Percentiles rank a stretch among this genome's conserved stretches.
Conservation (phyloP, 1,140 invertebrate genomes). For the Drosophila equinoxialis region DNA sequence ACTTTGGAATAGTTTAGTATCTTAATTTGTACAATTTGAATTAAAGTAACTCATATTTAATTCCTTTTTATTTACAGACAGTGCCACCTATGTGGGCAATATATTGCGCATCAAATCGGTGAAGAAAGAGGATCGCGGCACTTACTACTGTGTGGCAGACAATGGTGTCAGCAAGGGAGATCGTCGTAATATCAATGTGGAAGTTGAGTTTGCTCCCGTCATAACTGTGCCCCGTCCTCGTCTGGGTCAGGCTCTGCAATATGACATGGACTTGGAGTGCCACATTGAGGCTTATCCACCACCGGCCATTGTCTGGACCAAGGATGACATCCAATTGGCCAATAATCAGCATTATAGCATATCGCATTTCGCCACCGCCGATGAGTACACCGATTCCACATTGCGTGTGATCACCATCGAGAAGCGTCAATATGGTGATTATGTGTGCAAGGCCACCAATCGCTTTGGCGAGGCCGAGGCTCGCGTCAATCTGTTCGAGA, state of each 20-base stretch:
- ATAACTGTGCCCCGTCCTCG: conserved; percentile 91
- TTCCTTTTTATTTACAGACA: conserved; percentile 61
- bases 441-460: conserved; percentile 93
- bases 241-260: conserved; percentile 93
- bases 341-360: conserved; percentile 96
- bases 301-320: conserved; percentile 93
- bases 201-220: conserved; percentile 94
- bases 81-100: conserved; percentile 88
- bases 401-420: conserved; percentile 95
- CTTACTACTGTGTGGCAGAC: conserved; percentile 96
- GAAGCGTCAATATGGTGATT: conserved; percentile 94
- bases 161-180: conserved; percentile 94
- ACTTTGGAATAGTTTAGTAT: too few relatives aligned
- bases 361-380: conserved; percentile 94
- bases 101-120: conserved; percentile 91
- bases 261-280: conserved; percentile 96
- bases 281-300: conserved; percentile 96
- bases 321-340: conserved; percentile 90
- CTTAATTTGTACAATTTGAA: background rate
- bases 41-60: background rate
- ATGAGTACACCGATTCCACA: conserved; percentile 95
- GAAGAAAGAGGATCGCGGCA: conserved; percentile 94
- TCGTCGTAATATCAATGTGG: conserved; percentile 93
- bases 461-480: conserved; percentile 92
- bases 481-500: conserved; percentile 92